These are phyloP conservation scores for Leuciscus idus DNA, from an alignment of 2,113 vertebrate species.

Conservation along the genomic window DNA sequence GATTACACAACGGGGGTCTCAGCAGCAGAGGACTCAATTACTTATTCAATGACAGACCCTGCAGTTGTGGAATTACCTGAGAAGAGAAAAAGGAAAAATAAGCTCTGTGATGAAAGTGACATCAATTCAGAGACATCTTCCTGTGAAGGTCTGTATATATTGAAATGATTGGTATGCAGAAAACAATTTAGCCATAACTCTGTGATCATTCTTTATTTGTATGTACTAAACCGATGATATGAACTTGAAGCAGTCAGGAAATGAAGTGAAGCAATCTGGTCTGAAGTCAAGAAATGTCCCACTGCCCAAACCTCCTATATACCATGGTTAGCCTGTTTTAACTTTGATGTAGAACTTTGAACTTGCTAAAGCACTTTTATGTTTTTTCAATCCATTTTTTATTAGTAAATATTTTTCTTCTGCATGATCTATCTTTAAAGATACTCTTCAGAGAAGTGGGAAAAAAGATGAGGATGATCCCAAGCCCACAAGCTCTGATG, in stretches of 20 bases:
- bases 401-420: background rate
- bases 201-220: background rate
- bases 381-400: background rate
- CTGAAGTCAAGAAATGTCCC: background rate
- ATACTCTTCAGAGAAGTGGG: background rate
- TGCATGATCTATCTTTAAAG: background rate
- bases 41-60: too few species aligned
- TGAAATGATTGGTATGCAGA: too few species aligned
- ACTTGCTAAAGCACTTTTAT: too few species aligned
- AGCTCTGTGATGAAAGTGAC: too few species aligned
- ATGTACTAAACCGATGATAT: conserved; percentile 2
- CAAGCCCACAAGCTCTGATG: background rate
- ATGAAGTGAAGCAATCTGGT: conserved; percentile 2
- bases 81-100: too few species aligned
- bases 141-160: too few species aligned
- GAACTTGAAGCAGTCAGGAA: background rate
- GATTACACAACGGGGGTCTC: too few species aligned
- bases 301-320: background rate
- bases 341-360: too few species aligned
- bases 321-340: too few species aligned
- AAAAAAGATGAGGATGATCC: background rate
- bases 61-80: too few species aligned
- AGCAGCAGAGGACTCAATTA: too few species aligned
- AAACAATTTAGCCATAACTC: background rate
- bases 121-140: too few species aligned